These are phyloP conservation scores for Dufourea novaeangliae DNA, from an alignment of 1,140 invertebrate genomes.

Conservation along the genomic window DNA sequence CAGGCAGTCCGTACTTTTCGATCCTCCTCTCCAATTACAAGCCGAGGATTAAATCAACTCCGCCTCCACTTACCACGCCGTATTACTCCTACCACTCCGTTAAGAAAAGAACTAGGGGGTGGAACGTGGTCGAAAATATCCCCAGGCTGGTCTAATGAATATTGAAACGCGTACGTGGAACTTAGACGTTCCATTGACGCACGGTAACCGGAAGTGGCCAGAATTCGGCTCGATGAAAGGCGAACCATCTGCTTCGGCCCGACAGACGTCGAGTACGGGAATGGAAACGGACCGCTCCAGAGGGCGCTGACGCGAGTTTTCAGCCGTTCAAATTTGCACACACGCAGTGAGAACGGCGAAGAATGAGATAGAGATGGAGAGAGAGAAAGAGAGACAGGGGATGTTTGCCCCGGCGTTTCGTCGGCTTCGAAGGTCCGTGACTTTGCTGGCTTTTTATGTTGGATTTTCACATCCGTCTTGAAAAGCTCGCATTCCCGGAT, in stretches of 20 bases:
- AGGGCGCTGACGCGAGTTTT: slow-evolving; percentile 45
- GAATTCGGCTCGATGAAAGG: slow-evolving; percentile 39
- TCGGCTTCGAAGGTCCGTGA: slow-evolving; percentile 53
- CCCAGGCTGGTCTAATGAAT: slow-evolving; percentile 3
- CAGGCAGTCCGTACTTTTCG: too few species aligned
- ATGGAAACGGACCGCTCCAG: not conserved
- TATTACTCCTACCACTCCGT: too few species aligned
- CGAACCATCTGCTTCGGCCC: slow-evolving; percentile 28
- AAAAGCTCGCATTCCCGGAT: slow-evolving; percentile 1
- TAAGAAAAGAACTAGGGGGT: not conserved
- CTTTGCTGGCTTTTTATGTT: slow-evolving; percentile 58
- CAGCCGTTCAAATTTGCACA: slow-evolving; percentile 73
- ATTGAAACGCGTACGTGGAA: slow-evolving; percentile 32
- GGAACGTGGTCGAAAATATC: not conserved
- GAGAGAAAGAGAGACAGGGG: slow-evolving; percentile 29
- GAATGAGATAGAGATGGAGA: not conserved
- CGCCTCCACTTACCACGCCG: not conserved
- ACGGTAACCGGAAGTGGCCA: slow-evolving; percentile 37
- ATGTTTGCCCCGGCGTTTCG: slow-evolving; percentile 42
- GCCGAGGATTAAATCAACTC: not conserved
- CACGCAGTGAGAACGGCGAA: slow-evolving; percentile 41
- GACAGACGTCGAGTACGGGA: slow-evolving; percentile 10
- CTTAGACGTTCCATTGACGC: slow-evolving; percentile 42
- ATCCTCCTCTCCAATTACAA: not conserved
- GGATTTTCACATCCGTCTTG: slow-evolving; percentile 34